A percentile compares a stretch with the other conserved stretches of the same genome.
Evolutionary conservation across 1,140 invertebrate genomes (phyloP).

Genomic region (Drosophila aff.): DNA sequence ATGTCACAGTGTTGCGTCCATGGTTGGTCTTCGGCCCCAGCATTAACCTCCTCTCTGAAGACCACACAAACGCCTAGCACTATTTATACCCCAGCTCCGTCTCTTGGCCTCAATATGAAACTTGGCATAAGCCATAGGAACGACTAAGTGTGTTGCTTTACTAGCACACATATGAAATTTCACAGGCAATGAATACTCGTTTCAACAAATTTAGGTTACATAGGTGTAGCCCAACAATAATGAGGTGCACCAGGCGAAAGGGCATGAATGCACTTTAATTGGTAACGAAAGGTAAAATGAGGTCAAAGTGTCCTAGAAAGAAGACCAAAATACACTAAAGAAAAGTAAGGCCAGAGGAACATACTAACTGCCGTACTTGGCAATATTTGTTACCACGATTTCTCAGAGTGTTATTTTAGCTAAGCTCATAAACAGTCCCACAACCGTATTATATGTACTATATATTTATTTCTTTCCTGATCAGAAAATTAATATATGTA

Average conservation of each 20-base stretch:
- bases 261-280: conserved; percentile 10
- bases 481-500: too few species aligned
- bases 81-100: not conserved
- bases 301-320: conserved; percentile 6
- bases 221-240: conserved; percentile 7
- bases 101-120: conserved; percentile 1
- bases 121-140: not conserved
- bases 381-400: not conserved
- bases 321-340: not conserved
- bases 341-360: not conserved
- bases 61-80: not conserved
- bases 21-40: not conserved
- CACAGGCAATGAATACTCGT: not conserved
- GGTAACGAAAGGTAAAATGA: not conserved
- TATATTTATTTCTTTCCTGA: too few species aligned
- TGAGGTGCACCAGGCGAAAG: not conserved
- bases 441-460: too few species aligned
- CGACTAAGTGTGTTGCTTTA: not conserved
- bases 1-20: conserved; percentile 4
- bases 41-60: not conserved
- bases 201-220: conserved; percentile 55
- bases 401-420: not conserved
- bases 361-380: not conserved
- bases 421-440: not conserved
- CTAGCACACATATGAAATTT: not conserved